Evolutionary conservation across 2,888 invertebrate species (phyloP), one percentile per base, ranked within the genome.

Genomic region (Rhorus exstirpatorius): DNA sequence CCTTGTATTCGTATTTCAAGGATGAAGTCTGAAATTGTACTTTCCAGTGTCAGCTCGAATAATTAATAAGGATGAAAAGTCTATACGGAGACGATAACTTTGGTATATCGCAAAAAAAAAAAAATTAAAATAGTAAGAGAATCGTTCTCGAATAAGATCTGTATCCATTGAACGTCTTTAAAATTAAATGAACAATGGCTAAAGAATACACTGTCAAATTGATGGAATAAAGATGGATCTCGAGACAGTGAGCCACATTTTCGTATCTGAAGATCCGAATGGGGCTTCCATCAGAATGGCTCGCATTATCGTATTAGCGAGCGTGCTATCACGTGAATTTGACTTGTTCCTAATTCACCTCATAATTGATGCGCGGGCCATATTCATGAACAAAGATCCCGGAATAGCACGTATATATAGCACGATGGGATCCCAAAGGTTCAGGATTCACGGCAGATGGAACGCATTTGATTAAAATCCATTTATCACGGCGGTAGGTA

Each of bases 381-480:
- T 49, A 55, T 49, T 53, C 74, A 58, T 49, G 53, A 58, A 51
- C 67, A 65, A 65, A 49, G 41, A 41, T 55, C 71, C 38, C 19
- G 61, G 51, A 38, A 44, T 21, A 70, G 67, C 31, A 44, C 35
- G 10, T 65, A 58, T 67, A 58, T 35, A 63, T 14, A 35, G 38
- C 35, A 21, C 49, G 8, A 21, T 70, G 58, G 46, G 68, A 38
- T 58, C 55, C 53, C 44, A 55, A 44, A 44, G 58, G 38, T 68
- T 75, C 58, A 63, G 61, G 46, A 72, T 68, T 44, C 63, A 65
- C 70, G 61, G 79, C 60, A 82, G 71, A 77, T 83, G 84, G 86
- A 86, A 86, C 82, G 82, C 84, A 78, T 86, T 87, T 86, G 86
- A 87, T 87, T 87, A 87, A 87, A 87, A 85, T 72, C 84, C 86